Evolutionary conservation across 2,888 invertebrate genomes (phyloP), one percentile per base, ranked within the genome.

Genomic region (Amphipoea oculea): DNA sequence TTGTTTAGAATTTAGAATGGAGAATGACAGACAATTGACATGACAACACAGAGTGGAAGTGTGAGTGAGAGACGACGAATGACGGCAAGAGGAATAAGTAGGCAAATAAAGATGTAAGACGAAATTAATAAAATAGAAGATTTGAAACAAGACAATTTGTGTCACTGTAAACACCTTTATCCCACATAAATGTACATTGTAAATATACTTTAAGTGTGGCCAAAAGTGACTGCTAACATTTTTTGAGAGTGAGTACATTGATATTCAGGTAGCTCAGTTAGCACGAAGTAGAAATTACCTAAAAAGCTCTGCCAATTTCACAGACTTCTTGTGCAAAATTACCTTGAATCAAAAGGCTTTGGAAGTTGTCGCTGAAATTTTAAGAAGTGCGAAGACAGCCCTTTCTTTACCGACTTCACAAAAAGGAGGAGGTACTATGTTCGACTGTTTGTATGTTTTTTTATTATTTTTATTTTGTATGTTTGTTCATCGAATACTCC

Each of bases 261-360:
- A 60, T 48, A 36, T 29, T 74, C 51, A 45, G 29, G 9, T 17
- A 29, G 36, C n/a, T 54, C 12, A 63, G 29, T 29, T 48, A 2
- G 29, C 54, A 48, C 63, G 45, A 62, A 17, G 29, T 62, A 54
- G 23, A 48, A 75, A 63, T 69, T 42, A 57, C 42, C 40, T 63
- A 57, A 81, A 78, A 75, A 69, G 63, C 23, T 11, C 20, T 48
- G 12, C 40, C 40, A 69, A 69, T 48, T 80, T 81, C 14, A 51
- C 17, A 48, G 57, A 51, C 63, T 48, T 60, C 36, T 51, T 40
- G 36, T 66, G 51, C 51, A 23, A 60, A 42, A 67, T 67, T 81
- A 73, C 66, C 63, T 81, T 51, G 75, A 65, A 51, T 65, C 42
- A 69, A 75, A 81, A 65, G 82, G 11, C 81, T 81, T 76, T 76